phyloP scores from a whole-genome alignment of 2,888 invertebrate genomes.

The Eueremaeus valkanovi region DNA sequence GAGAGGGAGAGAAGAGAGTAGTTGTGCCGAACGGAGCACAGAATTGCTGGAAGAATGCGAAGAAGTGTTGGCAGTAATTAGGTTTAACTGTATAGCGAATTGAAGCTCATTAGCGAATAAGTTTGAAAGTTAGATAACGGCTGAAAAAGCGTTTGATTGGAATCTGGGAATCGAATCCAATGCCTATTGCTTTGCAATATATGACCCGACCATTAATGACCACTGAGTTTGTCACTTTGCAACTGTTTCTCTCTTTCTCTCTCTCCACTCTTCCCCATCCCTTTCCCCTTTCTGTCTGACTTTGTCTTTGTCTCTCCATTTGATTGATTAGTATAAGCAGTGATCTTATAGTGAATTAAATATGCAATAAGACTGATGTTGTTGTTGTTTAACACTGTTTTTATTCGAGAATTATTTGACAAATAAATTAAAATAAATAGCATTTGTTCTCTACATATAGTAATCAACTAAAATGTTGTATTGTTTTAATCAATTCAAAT shows the following conservation, averaged over 20 bases:
- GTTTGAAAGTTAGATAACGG: constrained; percentile 23
- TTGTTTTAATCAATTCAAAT: constrained; percentile 25
- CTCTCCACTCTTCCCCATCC: too few species aligned
- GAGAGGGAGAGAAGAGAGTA: not conserved
- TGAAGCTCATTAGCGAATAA: constrained; percentile 36
- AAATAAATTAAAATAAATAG: constrained; percentile 22
- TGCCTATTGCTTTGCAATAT: not conserved
- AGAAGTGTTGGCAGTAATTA: constrained; percentile 27
- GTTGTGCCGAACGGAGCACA: not conserved
- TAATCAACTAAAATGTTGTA: not conserved
- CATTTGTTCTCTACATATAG: not conserved
- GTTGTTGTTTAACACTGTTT: constrained; percentile 11
- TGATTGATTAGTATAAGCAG: constrained; percentile 1
- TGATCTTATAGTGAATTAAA: not conserved
- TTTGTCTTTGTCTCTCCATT: constrained; percentile 6
- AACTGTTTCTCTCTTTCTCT: not conserved
- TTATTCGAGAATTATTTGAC: not conserved
- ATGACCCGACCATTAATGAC: constrained; percentile 32
- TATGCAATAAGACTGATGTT: constrained; percentile 29
- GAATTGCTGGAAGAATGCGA: not conserved
- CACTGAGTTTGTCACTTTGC: not conserved
- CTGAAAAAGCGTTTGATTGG: constrained; percentile 13
- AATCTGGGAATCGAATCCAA: constrained; percentile 3
- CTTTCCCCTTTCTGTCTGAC: too few species aligned
- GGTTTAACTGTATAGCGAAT: constrained; percentile 30